phyloP scores from a whole-genome alignment of 2,113 vertebrate genomes.

The Cyrtonyx montezumae region DNA sequence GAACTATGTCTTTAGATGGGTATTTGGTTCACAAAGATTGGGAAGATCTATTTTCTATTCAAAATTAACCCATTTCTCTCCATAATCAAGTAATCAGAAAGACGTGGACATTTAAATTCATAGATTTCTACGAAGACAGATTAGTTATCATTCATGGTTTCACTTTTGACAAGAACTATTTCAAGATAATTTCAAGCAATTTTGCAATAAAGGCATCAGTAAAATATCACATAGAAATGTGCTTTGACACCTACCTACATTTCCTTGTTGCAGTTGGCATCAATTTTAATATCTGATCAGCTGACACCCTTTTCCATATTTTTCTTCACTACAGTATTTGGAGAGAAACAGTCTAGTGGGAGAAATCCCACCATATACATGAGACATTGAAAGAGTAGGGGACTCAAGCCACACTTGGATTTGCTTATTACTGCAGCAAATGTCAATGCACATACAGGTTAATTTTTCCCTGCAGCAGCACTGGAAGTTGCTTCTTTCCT shows the following conservation, averaged over 20 bases:
- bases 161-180: background rate
- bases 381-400: background rate
- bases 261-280: background rate
- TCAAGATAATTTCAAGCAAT: background rate
- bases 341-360: background rate
- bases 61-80: conserved; percentile 5
- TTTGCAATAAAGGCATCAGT: background rate
- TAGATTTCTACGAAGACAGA: background rate
- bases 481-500: background rate
- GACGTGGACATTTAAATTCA: background rate
- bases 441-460: background rate
- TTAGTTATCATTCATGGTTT: background rate
- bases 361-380: background rate
- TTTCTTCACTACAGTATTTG: background rate
- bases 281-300: background rate
- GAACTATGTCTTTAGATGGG: background rate
- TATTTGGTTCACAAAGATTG: background rate
- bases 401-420: background rate
- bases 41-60: background rate
- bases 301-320: background rate
- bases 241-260: background rate
- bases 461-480: background rate
- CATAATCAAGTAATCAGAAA: background rate
- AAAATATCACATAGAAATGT: background rate
- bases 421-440: background rate